phyloP scores from a whole-genome alignment of 2,113 vertebrate species.

The Helogale parvula region DNA sequence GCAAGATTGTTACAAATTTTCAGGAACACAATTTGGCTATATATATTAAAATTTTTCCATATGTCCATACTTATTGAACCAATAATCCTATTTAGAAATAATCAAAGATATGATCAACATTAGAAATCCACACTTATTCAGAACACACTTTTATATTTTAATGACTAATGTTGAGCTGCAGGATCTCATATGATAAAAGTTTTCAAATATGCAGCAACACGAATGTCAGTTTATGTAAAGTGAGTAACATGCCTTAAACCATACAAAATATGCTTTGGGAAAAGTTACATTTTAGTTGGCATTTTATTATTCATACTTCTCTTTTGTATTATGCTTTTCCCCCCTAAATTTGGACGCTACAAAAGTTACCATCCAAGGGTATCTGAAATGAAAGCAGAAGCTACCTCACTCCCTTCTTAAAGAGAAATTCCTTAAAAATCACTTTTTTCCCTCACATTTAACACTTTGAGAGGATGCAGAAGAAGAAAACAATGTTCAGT shows the following conservation, averaged over 20 bases:
- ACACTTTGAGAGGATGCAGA: background rate
- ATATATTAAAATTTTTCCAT: background rate
- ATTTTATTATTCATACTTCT: background rate
- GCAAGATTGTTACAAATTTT: background rate
- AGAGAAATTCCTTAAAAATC: background rate
- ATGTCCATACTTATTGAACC: background rate
- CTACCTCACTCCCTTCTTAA: background rate
- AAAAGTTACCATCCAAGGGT: background rate
- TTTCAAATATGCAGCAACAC: background rate
- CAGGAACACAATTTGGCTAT: background rate
- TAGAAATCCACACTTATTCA: background rate
- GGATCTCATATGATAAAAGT: background rate
- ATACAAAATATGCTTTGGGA: background rate
- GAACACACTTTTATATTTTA: background rate
- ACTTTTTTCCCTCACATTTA: background rate
- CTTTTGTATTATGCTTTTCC: background rate
- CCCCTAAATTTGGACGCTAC: background rate
- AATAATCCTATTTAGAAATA: background rate
- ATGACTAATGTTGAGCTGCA: background rate
- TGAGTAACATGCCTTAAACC: background rate
- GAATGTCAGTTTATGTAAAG: background rate
- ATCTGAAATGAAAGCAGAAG: background rate
- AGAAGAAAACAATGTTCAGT: background rate
- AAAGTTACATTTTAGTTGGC: background rate
- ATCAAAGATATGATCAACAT: background rate